phyloP scores from a whole-genome alignment of 2,797 vertebrate genomes.

The Syncerus caffer region DNA sequence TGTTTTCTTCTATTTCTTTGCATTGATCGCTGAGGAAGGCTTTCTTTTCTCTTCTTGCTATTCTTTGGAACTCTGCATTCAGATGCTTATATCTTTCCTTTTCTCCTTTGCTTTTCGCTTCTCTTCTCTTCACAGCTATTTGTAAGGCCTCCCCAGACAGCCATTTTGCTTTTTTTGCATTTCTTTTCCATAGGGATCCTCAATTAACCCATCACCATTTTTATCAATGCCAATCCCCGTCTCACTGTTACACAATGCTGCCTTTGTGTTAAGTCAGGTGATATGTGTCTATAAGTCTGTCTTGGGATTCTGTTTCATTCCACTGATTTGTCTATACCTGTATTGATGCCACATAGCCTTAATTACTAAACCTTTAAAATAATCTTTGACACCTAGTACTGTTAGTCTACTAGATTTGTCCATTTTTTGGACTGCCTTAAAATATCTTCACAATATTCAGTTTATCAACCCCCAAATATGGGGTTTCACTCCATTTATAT shows the following conservation, averaged over 20 bases:
- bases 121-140: too few relatives aligned
- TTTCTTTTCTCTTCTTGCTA: too few relatives aligned
- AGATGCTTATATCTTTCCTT: too few relatives aligned
- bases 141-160: too few relatives aligned
- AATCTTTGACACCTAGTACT: neutral
- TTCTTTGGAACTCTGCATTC: too few relatives aligned
- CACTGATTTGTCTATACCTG: neutral
- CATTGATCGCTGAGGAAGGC: too few relatives aligned
- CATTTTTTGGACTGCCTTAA: neutral
- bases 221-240: neutral
- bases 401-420: neutral
- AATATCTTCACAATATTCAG: neutral
- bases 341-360: neutral
- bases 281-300: neutral
- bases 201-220: neutral
- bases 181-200: neutral
- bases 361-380: neutral
- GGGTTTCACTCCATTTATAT: neutral
- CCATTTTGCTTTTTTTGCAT: too few relatives aligned
- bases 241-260: neutral
- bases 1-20: too few relatives aligned
- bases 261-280: neutral
- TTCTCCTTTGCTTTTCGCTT: too few relatives aligned
- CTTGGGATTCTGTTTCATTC: neutral
- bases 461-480: neutral